A percentile compares a stretch with the other conserved stretches of the same genome.
Conservation (phyloP, 1,140 invertebrate species). For the Philopotamus ludificatus region DNA sequence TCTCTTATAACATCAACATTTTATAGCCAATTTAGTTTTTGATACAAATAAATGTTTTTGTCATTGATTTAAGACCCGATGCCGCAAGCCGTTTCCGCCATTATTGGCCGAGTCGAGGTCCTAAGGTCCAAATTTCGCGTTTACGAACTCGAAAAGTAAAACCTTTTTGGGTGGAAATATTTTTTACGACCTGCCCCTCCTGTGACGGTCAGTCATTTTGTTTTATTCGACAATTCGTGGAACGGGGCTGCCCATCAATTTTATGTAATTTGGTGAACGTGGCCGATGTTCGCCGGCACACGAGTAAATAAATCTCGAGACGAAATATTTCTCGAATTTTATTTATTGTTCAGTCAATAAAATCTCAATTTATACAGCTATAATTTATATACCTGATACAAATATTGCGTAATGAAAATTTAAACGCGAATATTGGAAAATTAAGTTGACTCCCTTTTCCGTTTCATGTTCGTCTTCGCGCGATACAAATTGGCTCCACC, state of each 20-base stretch:
- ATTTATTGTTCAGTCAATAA: too few relatives aligned
- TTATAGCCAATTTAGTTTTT: not conserved
- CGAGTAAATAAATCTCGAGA: not conserved
- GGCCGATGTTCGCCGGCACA: not conserved
- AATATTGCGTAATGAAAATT: too few relatives aligned
- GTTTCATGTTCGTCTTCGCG: too few relatives aligned
- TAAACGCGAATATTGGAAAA: too few relatives aligned
- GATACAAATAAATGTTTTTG: not conserved
- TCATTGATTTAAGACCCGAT: not conserved
- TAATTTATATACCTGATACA: too few relatives aligned
- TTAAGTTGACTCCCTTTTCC: too few relatives aligned
- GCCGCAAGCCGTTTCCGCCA: not conserved
- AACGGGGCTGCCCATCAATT: not conserved
- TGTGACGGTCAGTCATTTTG: slow-evolving; percentile 3
- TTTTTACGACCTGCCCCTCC: slow-evolving; percentile 5
- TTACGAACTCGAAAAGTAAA: not conserved
- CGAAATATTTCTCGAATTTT: too few relatives aligned
- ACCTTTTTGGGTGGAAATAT: not conserved
- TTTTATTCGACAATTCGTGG: slow-evolving; percentile 1
- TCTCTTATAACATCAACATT: too few relatives aligned
- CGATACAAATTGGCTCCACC: too few relatives aligned
- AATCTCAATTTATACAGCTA: too few relatives aligned
- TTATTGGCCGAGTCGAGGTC: not conserved
- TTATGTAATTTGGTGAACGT: slow-evolving; percentile 7
- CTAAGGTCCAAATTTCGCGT: not conserved